phyloP scores from a whole-genome alignment of 30 jellyfish, hydroid and myxozoan species.

The Hydractinia symbiolongicarpus region DNA sequence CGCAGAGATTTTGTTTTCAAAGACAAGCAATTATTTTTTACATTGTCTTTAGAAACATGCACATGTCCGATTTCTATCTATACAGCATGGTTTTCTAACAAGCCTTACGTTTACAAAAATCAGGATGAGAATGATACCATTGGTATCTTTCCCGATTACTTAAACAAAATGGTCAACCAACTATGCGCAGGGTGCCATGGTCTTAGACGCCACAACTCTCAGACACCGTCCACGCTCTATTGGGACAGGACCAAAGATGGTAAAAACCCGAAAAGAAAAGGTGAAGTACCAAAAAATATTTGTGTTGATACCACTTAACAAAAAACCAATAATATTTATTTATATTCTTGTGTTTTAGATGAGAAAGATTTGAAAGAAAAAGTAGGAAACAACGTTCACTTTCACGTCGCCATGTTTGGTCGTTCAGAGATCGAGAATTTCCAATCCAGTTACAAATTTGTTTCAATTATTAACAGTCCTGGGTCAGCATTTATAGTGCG shows the following conservation, averaged over 20 bases:
- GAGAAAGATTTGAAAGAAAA: constrained; percentile 31
- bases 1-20: neutral
- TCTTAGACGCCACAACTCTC: neutral
- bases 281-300: constrained; percentile 23
- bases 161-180: constrained; percentile 14
- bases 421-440: constrained; percentile 29
- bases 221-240: constrained; percentile 22
- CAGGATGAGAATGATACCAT: neutral
- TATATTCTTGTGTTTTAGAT: constrained; percentile 15
- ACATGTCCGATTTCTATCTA: constrained; percentile 51
- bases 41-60: constrained; percentile 53
- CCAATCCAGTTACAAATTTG: constrained; percentile 27
- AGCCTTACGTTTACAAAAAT: constrained; percentile 28
- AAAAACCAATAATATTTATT: neutral
- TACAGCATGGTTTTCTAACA: constrained; percentile 53
- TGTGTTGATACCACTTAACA: neutral
- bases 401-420: constrained; percentile 50
- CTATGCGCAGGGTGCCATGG: constrained; percentile 46
- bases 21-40: neutral
- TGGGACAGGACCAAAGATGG: constrained; percentile 70
- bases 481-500: constrained; percentile 53
- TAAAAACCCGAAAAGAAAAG: constrained; percentile 14
- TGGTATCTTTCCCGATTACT: constrained; percentile 35
- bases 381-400: constrained; percentile 45
- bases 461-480: constrained; percentile 39